A percentile compares a stretch with the other conserved stretches of the same genome.
Conservation (phyloP, 1,140 invertebrate species). For the Drosophila pandora region DNA sequence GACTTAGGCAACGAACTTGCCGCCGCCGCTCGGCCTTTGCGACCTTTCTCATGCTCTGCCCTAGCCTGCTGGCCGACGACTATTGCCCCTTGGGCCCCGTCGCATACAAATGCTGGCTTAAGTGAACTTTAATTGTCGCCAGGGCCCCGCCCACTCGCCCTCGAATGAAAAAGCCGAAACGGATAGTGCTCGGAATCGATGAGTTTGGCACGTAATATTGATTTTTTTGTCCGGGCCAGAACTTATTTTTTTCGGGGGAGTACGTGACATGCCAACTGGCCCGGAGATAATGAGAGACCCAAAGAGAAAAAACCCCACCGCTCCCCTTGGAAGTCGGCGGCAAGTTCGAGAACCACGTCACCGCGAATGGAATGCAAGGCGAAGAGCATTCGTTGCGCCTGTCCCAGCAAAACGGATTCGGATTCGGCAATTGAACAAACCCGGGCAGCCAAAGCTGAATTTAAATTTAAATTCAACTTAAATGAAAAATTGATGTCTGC, state of each 20-base stretch:
- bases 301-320: not conserved
- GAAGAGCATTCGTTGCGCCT: constrained; percentile 68
- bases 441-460: constrained; percentile 40
- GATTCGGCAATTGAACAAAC: constrained; percentile 16
- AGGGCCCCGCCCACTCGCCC: constrained; percentile 34
- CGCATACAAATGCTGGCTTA: constrained; percentile 37
- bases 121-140: constrained; percentile 52
- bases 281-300: constrained; percentile 33
- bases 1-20: constrained; percentile 74
- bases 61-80: not conserved
- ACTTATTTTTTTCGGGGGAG: constrained; percentile 30
- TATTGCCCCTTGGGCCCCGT: constrained; percentile 4
- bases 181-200: constrained; percentile 26
- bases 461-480: constrained; percentile 65
- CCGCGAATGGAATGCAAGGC: constrained; percentile 71
- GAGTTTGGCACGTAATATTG: constrained; percentile 44
- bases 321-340: not conserved
- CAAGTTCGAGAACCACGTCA: constrained; percentile 48
- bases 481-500: constrained; percentile 79
- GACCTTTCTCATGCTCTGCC: constrained; percentile 51
- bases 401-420: constrained; percentile 4
- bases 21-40: constrained; percentile 20
- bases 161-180: constrained; percentile 1
- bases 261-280: constrained; percentile 47
- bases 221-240: constrained; percentile 40